These are phyloP conservation scores for Colaptes auratus DNA, from an alignment of 2,113 vertebrate genomes.

Conservation along the genomic window DNA sequence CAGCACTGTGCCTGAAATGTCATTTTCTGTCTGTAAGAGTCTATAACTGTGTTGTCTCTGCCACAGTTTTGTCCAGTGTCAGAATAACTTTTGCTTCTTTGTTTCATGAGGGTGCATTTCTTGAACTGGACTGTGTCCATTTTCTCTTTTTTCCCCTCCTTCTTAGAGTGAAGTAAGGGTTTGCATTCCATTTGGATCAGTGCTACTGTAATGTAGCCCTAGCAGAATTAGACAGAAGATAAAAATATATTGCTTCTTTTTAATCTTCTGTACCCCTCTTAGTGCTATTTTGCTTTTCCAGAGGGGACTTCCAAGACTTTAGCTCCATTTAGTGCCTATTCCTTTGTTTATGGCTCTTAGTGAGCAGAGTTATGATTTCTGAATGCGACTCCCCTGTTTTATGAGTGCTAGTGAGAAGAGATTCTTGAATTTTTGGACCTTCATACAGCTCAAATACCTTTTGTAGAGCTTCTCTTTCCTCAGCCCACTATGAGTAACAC, in stretches of 20 bases:
- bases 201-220: background rate
- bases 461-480: background rate
- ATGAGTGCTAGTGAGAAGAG: slow-evolving; percentile 8
- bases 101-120: background rate
- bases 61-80: background rate
- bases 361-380: background rate
- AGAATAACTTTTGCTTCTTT: background rate
- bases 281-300: slow-evolving; percentile 13
- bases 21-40: background rate
- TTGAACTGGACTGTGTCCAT: background rate
- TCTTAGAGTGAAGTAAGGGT: background rate
- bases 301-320: background rate
- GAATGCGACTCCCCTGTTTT: background rate
- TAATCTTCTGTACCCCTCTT: background rate
- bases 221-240: background rate
- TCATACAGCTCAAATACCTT: background rate
- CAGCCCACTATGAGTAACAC: background rate
- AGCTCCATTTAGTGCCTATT: background rate
- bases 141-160: accelerated
- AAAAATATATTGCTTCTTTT: background rate
- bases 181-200: background rate
- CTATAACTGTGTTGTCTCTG: background rate
- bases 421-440: background rate
- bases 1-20: background rate
- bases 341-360: slow-evolving; percentile 23